Conservation (phyloP, 2,888 invertebrate genomes). For the Cephonodes hylas region DNA sequence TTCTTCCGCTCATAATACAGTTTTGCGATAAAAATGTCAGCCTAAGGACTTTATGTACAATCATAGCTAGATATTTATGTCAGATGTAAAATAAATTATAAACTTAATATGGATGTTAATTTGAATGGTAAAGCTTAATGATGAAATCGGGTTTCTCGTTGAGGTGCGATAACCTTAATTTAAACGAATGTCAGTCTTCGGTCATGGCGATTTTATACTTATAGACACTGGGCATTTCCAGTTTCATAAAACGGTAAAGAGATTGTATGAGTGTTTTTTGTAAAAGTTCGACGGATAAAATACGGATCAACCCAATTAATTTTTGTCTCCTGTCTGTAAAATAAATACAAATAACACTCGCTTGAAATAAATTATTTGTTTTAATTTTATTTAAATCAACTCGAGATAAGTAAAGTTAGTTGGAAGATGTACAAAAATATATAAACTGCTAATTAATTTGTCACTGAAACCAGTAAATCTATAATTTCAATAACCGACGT, state of each 20-base stretch:
- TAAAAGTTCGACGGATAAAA: neutral
- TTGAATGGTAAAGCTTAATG: slow-evolving; percentile 7
- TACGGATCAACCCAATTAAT: neutral
- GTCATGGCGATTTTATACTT: slow-evolving; percentile 18
- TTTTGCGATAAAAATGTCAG: neutral
- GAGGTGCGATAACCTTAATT: slow-evolving; percentile 14
- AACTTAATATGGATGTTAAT: slow-evolving; percentile 1
- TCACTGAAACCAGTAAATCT: no score
- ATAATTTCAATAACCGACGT: no score
- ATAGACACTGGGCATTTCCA: slow-evolving; percentile 14
- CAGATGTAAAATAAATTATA: neutral
- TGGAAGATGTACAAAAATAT: no score
- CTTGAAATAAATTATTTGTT: no score
- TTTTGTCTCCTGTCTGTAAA: no score
- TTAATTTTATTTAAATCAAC: no score
- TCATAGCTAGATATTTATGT: neutral
- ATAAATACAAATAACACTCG: no score
- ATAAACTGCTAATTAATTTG: no score
- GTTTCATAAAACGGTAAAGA: neutral
- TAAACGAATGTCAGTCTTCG: slow-evolving; percentile 16
- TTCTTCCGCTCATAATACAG: neutral
- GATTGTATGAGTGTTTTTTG: neutral
- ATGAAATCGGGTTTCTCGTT: slow-evolving; percentile 11
- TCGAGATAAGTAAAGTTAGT: no score
- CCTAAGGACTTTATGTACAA: neutral